Evolutionary conservation across 2,888 invertebrate genomes (phyloP).

Genomic region (Tupiocoris notatus): DNA sequence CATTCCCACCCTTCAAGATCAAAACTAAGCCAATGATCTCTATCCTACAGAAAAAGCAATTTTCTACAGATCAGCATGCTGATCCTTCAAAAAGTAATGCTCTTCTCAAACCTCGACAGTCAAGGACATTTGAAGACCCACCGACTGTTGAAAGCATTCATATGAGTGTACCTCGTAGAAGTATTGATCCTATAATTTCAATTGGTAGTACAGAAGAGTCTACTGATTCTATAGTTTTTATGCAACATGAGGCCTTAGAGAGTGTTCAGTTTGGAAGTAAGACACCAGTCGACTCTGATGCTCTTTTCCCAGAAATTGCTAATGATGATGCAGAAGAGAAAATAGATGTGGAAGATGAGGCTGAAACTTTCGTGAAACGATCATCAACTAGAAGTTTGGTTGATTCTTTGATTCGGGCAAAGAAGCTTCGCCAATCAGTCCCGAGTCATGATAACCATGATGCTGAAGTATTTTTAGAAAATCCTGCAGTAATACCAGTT

Average conservation of each 20-base stretch:
- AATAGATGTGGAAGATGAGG: not conserved
- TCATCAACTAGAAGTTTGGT: slow-evolving; percentile 2
- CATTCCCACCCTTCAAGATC: slow-evolving; percentile 74
- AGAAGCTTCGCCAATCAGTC: too few species aligned
- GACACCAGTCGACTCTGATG: too few species aligned
- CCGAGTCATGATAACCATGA: too few species aligned
- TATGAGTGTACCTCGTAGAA: too few species aligned
- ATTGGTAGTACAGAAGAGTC: not conserved
- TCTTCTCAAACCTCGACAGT: not conserved
- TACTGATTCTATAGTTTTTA: not conserved
- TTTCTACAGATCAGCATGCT: not conserved
- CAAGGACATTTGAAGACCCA: not conserved
- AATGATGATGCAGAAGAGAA: not conserved
- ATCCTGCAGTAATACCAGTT: too few species aligned
- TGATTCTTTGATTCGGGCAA: not conserved
- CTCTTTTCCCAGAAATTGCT: not conserved
- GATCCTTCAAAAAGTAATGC: not conserved
- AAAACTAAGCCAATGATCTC: slow-evolving; percentile 80
- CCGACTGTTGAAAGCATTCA: too few species aligned
- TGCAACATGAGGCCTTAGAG: too few species aligned
- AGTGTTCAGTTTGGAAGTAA: too few species aligned
- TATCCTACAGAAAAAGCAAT: slow-evolving; percentile 61
- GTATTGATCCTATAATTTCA: too few species aligned
- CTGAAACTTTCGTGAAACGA: not conserved
- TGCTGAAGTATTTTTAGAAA: too few species aligned